A percentile compares a stretch with the other conserved stretches of the same genome.
These are phyloP conservation scores for Zaprionus davidi DNA, from an alignment of 1,140 invertebrate genomes.

Conservation along the genomic window DNA sequence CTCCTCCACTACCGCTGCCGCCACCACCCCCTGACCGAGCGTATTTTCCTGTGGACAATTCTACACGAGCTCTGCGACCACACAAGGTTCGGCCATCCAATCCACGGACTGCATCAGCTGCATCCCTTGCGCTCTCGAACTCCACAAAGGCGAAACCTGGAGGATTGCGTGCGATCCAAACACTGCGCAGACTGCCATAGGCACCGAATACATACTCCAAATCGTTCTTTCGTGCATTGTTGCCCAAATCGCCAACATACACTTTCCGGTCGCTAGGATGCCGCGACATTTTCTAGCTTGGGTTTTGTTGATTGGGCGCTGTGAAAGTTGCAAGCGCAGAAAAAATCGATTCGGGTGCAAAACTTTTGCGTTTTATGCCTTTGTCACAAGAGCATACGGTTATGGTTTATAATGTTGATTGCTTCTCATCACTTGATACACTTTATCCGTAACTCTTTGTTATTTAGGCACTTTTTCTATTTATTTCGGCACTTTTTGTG, in stretches of 20 bases:
- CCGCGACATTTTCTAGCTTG: slow-evolving; percentile 87
- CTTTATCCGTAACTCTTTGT: slow-evolving; percentile 24
- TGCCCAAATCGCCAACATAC: slow-evolving; percentile 97
- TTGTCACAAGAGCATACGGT: slow-evolving; percentile 35
- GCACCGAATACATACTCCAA: slow-evolving; percentile 97
- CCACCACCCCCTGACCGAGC: slow-evolving; percentile 87
- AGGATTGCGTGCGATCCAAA: slow-evolving; percentile 97
- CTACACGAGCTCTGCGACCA: slow-evolving; percentile 95
- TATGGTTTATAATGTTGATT: slow-evolving; percentile 28
- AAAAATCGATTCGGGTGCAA: slow-evolving; percentile 64
- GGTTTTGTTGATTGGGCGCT: slow-evolving; percentile 45
- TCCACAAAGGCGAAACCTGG: slow-evolving; percentile 98
- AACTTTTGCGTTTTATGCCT: slow-evolving; percentile 30
- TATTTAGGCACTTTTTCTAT: slow-evolving; percentile 50
- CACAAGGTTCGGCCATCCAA: slow-evolving; percentile 92
- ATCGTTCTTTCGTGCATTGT: slow-evolving; percentile 94
- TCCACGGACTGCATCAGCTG: slow-evolving; percentile 93
- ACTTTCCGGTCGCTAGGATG: slow-evolving; percentile 96
- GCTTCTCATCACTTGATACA: slow-evolving; percentile 34
- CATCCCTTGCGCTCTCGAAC: slow-evolving; percentile 95
- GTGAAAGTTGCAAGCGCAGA: slow-evolving; percentile 70
- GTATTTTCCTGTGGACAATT: slow-evolving; percentile 94
- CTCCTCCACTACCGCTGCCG: slow-evolving; percentile 67
- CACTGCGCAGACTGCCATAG: slow-evolving; percentile 96
- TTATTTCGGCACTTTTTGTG: slow-evolving; percentile 51